phyloP scores from a whole-genome alignment of 2,113 vertebrate species.

The Porphyrio hochstetteri region DNA sequence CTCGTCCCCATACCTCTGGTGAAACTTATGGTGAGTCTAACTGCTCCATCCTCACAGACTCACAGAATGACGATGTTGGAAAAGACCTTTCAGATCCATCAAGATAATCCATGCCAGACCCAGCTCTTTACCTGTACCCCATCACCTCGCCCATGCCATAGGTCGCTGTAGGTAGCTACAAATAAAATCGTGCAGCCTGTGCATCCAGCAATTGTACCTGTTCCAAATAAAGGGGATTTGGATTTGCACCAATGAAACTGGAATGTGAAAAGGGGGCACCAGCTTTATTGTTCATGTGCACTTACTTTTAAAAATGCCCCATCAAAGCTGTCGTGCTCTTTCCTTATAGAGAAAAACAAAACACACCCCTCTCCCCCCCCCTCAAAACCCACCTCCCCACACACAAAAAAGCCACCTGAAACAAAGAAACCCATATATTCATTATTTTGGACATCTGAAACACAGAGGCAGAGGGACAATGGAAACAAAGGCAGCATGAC shows the following conservation, averaged over 20 bases:
- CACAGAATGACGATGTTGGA: too few relatives aligned
- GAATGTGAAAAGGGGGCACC: not conserved
- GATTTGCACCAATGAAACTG: not conserved
- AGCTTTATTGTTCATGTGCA: not conserved
- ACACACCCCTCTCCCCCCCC: too few relatives aligned
- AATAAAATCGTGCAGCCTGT: not conserved
- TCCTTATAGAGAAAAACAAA: too few relatives aligned
- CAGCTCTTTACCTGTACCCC: not conserved
- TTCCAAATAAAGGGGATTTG: not conserved
- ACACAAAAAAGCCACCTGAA: too few relatives aligned
- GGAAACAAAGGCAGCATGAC: not conserved
- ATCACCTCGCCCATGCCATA: not conserved
- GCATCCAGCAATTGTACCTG: not conserved
- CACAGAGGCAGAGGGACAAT: not conserved
- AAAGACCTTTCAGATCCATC: too few relatives aligned
- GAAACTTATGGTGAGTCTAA: not conserved
- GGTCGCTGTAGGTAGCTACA: not conserved
- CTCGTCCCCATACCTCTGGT: rapidly evolving
- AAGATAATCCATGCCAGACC: not conserved
- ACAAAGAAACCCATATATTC: not conserved
- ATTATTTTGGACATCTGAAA: not conserved
- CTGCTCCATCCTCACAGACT: too few relatives aligned
- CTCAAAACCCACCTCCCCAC: too few relatives aligned
- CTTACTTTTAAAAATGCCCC: not conserved
- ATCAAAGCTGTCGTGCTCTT: not conserved